Evolutionary conservation across 2,797 vertebrate species (phyloP), one percentile per base, ranked within the genome.

Genomic region (Anisognathus igniventris): DNA sequence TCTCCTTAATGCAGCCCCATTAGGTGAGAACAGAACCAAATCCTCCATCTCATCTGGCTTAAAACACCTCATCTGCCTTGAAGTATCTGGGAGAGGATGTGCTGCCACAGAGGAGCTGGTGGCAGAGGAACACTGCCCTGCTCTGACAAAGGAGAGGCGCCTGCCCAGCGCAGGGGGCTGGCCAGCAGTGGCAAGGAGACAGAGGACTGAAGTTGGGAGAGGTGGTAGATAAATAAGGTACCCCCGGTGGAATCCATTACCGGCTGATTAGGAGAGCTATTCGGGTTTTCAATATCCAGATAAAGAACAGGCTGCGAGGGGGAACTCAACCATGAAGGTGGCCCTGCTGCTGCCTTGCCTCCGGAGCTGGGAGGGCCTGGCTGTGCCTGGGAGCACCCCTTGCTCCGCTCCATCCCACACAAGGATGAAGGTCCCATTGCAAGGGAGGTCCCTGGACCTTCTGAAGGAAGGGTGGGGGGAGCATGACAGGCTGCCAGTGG

Each of bases 271-370:
- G 91, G 50, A 94, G 42, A 86, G 61, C 31, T 87, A 37, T 86
- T 92, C 0, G 0, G n/a, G 76, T 95, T 96, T 95, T 96, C 94
- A 86, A 96, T 96, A 94, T 81, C 87, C 82, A 93, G 94, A 94
- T 72, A 95, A 96, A 94, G 75, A 48, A 77, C 68, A 80, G 70
- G 42, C 91, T 92, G 72, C 5, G 27, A 91, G 30, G 12, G n/a
- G 42, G 75, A 96, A 68, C 42, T 96, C 61, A 94, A 14, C 91
- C 91, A 93, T 94, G 94, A 96, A 93, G 93, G 96, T 96, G 85
- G 93, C 72, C 72, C 50, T 80, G 85, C 90, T 92, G 81, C 90
- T 64, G 48, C 53, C 65, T 85, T 0, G 0, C 25, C 47, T 82
- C 51, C 2, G 0, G 64, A 66, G 51, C 67, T 30, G 39, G 10